Conservation (phyloP, 2,888 invertebrate species). For the Polylopha cassiicola region DNA sequence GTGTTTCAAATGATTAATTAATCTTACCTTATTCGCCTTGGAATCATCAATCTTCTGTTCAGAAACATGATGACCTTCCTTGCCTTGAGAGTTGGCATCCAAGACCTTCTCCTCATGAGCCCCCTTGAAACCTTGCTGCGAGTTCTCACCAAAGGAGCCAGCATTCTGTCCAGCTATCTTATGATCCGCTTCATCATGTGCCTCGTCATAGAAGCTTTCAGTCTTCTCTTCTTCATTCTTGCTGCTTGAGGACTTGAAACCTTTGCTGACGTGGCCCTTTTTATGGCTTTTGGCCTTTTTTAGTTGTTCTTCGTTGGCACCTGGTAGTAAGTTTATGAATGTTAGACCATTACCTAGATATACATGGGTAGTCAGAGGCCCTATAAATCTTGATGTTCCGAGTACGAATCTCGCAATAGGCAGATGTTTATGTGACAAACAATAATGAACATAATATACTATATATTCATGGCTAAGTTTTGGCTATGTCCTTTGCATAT, state of each 20-base stretch:
- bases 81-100: constrained; percentile 75
- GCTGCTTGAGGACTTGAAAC: constrained; percentile 81
- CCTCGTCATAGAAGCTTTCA: constrained; percentile 81
- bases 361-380: no score
- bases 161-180: constrained; percentile 74
- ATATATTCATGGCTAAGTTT: no score
- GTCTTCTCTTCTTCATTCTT: constrained; percentile 82
- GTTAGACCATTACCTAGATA: no score
- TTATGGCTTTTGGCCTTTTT: constrained; percentile 78
- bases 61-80: constrained; percentile 77
- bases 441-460: no score
- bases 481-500: no score
- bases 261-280: constrained; percentile 81
- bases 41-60: constrained; percentile 76
- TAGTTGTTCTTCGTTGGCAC: constrained; percentile 74
- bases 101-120: constrained; percentile 77
- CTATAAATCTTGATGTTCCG: no score
- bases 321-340: no score
- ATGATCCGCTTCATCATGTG: constrained; percentile 79
- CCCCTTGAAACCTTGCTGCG: constrained; percentile 77
- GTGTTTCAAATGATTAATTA: constrained; percentile 1
- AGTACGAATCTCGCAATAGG: no score
- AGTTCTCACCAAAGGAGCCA: constrained; percentile 77
- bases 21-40: constrained; percentile 75
- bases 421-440: no score